Evolutionary conservation across 1,140 invertebrate species (phyloP).

Genomic region (Eurosta solidaginis): DNA sequence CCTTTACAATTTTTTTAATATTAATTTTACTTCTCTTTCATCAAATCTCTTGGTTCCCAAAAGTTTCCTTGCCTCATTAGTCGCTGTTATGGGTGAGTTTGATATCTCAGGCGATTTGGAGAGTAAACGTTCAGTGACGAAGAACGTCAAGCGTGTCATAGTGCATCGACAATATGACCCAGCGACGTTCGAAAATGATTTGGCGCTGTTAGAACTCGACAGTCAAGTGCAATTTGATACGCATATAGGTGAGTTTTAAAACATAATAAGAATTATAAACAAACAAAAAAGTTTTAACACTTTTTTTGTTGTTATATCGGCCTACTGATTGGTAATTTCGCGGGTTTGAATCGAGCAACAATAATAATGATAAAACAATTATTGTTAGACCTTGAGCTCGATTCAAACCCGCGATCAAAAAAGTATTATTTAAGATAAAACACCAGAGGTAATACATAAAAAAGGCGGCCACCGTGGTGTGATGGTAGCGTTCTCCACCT

Average conservation of each 20-base stretch:
- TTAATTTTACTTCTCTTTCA: neutral
- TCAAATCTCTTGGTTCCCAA: neutral
- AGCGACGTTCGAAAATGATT: conserved; percentile 88
- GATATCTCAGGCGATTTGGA: conserved; percentile 86
- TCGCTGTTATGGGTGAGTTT: conserved; percentile 89
- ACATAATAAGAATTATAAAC: neutral
- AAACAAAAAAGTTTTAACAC: too few relatives aligned
- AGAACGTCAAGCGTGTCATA: conserved; percentile 85
- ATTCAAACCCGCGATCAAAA: too few relatives aligned
- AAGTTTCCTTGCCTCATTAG: conserved; percentile 85
- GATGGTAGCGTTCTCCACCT: too few relatives aligned
- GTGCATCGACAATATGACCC: conserved; percentile 88
- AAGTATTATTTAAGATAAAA: too few relatives aligned
- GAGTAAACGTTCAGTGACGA: conserved; percentile 73
- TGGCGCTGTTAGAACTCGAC: conserved; percentile 84
- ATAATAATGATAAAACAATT: too few relatives aligned
- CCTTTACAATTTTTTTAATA: neutral
- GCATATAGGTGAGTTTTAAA: conserved; percentile 74
- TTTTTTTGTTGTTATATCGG: too few relatives aligned
- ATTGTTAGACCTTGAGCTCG: too few relatives aligned
- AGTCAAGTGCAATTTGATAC: conserved; percentile 80
- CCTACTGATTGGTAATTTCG: too few relatives aligned
- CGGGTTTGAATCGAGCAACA: too few relatives aligned
- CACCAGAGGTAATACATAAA: too few relatives aligned
- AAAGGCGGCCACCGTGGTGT: too few relatives aligned